phyloP scores from a whole-genome alignment of 2,888 invertebrate species.

The Leptinotarsa haldemani region DNA sequence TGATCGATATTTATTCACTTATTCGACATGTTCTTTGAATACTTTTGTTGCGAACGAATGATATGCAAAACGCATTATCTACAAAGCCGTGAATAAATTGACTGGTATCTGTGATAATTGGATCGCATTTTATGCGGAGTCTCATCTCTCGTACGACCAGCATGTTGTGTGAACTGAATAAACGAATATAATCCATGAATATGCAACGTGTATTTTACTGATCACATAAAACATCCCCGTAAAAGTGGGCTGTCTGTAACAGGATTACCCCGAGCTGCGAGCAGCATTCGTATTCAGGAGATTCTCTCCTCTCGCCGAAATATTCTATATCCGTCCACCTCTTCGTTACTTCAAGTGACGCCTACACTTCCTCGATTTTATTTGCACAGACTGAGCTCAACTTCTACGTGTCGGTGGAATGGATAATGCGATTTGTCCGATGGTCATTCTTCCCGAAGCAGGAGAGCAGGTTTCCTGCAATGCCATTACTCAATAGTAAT shows the following conservation, averaged over 20 bases:
- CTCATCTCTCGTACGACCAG: constrained; percentile 28
- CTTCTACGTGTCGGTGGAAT: constrained; percentile 18
- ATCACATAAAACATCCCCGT: constrained; percentile 59
- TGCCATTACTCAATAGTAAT: neutral
- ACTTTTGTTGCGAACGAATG: constrained; percentile 42
- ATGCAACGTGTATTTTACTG: constrained; percentile 60
- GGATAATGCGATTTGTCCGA: constrained; percentile 19
- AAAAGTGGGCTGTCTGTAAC: constrained; percentile 58
- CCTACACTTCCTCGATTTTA: constrained; percentile 37
- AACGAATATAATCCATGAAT: constrained; percentile 58
- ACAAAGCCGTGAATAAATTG: constrained; percentile 52
- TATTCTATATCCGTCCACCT: constrained; percentile 57
- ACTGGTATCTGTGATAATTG: constrained; percentile 56
- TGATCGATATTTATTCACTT: constrained; percentile 16
- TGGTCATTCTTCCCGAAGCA: constrained; percentile 5
- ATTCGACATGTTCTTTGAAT: constrained; percentile 33
- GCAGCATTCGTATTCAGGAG: constrained; percentile 54
- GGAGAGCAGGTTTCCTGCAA: neutral
- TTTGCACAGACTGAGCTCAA: constrained; percentile 32
- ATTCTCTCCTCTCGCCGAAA: constrained; percentile 52
- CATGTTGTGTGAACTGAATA: constrained; percentile 53
- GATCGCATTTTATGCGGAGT: constrained; percentile 55
- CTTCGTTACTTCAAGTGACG: constrained; percentile 41
- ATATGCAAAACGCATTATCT: constrained; percentile 49
- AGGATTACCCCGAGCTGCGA: constrained; percentile 49